phyloP scores from a whole-genome alignment of 2,888 invertebrate genomes.

The Troides aeacus region DNA sequence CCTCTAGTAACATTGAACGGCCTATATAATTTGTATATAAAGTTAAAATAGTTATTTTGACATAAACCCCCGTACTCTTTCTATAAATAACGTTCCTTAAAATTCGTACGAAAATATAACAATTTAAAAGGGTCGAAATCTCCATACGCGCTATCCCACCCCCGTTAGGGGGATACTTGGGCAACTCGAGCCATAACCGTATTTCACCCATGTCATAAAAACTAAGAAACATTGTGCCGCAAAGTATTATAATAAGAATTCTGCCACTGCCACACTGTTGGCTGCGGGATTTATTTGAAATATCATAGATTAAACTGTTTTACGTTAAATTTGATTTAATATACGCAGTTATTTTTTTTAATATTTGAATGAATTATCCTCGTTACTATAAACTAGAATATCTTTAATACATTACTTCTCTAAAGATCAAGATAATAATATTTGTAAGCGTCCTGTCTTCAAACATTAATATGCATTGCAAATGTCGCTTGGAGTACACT shows the following conservation, averaged over 20 bases:
- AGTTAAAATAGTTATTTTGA: too few species aligned
- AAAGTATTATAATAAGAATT: slow-evolving; percentile 57
- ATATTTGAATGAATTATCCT: slow-evolving; percentile 9
- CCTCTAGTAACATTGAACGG: too few species aligned
- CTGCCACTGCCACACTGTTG: slow-evolving; percentile 30
- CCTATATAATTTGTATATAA: too few species aligned
- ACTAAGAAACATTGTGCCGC: slow-evolving; percentile 65
- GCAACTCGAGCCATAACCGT: slow-evolving; percentile 63
- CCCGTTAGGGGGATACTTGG: slow-evolving; percentile 47
- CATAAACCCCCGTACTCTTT: not conserved
- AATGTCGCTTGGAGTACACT: too few species aligned
- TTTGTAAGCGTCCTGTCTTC: too few species aligned
- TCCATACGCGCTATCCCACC: slow-evolving; percentile 52
- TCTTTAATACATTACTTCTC: not conserved
- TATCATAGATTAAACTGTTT: slow-evolving; percentile 26
- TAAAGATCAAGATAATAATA: not conserved
- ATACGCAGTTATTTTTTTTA: slow-evolving; percentile 5
- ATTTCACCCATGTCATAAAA: slow-evolving; percentile 70
- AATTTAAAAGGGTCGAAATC: slow-evolving; percentile 64
- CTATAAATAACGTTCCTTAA: not conserved
- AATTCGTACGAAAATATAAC: slow-evolving; percentile 39
- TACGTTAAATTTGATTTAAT: slow-evolving; percentile 7
- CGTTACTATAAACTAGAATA: not conserved
- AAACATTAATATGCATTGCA: too few species aligned
- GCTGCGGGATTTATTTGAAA: slow-evolving; percentile 31